Base-by-base conservation (phyloP, 2,888 invertebrate species). In the Synergus japonicus region DNA sequence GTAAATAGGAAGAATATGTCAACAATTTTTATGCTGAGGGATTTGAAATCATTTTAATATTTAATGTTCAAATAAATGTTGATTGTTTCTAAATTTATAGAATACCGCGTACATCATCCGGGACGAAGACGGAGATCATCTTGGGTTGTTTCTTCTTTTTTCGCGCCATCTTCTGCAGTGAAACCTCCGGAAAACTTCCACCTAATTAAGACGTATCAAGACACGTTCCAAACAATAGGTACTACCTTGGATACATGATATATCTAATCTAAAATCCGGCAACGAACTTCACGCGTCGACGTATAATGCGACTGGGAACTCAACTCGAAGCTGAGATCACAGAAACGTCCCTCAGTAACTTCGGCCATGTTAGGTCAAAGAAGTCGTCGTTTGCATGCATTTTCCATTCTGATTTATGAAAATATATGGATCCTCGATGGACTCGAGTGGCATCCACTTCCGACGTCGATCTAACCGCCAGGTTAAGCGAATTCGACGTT, bases 361-460 rank as follows among this genome's bases (percentile, higher is more conserved):
- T 80, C 79, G 82, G 78, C 86, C 86, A 76, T 81, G 66, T 83
- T 82, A 82, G 89, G 89, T 92, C 89, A 84, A 88, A 92, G 84
- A 93, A 93, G 87, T 94, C 93, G 83, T 88, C 89, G 83, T 91
- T 90, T 89, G 85, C 91, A 89, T 90, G 82, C 78, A 78, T 79
- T 89, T 85, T 83, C 81, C 81, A 91, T 91, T 90, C 86, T 91
- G 89, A 91, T 91, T 85, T 89, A 91, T 92, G 91, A 87, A 89
- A 90, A 92, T 92, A 87, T 90, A 91, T 91, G 88, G 87, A 88
- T 84, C 82, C 84, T 83, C 85, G 85, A 85, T 84, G 83, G 82
- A 85, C 83, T 77, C 78, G 54, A 79, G 80, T 77, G 78, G 79
- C 76, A 80, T 76, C 83, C 64, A 79, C 82, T 83, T 84, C 83